Evolutionary conservation across 2,888 invertebrate species (phyloP), one percentile per base, ranked within the genome.

Genomic region (Maniola hyperantus): DNA sequence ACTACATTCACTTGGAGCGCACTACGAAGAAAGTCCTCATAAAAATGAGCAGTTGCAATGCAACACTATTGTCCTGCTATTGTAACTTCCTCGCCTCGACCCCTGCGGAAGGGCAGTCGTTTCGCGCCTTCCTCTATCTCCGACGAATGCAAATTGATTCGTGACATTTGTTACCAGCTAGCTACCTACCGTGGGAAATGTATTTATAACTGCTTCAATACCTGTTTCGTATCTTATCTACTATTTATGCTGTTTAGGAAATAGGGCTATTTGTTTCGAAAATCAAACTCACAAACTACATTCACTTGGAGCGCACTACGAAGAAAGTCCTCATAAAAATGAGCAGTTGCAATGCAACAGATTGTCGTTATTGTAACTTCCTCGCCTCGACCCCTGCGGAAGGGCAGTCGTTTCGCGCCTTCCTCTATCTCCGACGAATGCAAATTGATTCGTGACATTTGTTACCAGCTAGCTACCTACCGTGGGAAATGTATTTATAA

Each of bases 61-160:
- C n/a, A 13, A 26, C 20, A 7, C n/a, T 46, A 48, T 42, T 66
- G 46, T 50, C 34, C n/a, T n/a, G 46, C 18, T 59, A 66, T 63
- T 66, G 68, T 36, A 54, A 54, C 62, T 68, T 68, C 68, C 68
- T 66, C 51, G 10, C 34, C 59, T 50, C 62, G 63, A 44, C 63
- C 66, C 65, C 65, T 54, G 53, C 65, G 68, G 68, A 68, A 68
- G 65, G 68, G 59, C 58, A 51, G 26, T 50, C 46, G 53, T 62
- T 63, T 68, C 46, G 65, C 62, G 26, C 34, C 59, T 46, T 46
- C 59, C 59, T 59, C 46, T 33, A 33, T 46, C 55, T 18, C 46
- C 46, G 34, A 59, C 26, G 39, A 51, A 51, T 62, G 50, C 42
- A 51, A 51, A 61, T 61, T 39, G 42, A 36, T 51, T 51, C 10